Base-by-base conservation (phyloP, 2,888 invertebrate species). In the Tachina lurida region DNA sequence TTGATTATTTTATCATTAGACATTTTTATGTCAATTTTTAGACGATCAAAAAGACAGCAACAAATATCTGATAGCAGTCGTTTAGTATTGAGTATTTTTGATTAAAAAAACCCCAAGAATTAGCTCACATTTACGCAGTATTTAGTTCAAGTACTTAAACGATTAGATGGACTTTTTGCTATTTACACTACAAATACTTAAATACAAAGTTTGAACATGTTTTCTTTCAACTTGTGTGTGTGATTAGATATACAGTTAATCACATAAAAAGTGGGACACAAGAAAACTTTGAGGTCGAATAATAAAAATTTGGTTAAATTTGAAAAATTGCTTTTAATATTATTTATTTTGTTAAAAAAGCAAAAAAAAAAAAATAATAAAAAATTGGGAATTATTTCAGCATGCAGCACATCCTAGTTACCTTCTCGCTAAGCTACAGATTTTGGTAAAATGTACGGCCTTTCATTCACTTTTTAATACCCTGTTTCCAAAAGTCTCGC, bases 121-220 rank as follows among this genome's bases (percentile, higher is more conserved):
- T 60, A 60, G n/a, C 10, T n/a, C 7, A 49, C 7, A 10, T 67
- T 10, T 67, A 10, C 15, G 10, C 31, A 10, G 22, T 47, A 47
- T 15, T 56, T 71, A 39, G 49, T 41, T 73, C 13, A 3, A 39
- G 8, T 17, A 60, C 49, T 45, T 15, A 49, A 39, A 49, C 47
- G 73, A 73, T 60, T 60, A 73, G 60, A 73, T 49, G 17, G 9
- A 65, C 10, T 17, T 17, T 10, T 17, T 17, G 13, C 39, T 68
- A 17, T 19, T 68, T 52, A 17, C 68, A 47, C 15, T 45, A 31
- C 10, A 45, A 49, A 49, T n/a, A n/a, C n/a, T n/a, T n/a, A n/a
- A n/a, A n/a, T 17, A 31, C 31, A 67, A 47, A 47, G 22, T 65
- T 47, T 47, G 1, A 19, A 47, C 9, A 9, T 45, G 43, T 45